Evolutionary conservation across 2,113 vertebrate species (phyloP).

Genomic region (Oncorhynchus keta): DNA sequence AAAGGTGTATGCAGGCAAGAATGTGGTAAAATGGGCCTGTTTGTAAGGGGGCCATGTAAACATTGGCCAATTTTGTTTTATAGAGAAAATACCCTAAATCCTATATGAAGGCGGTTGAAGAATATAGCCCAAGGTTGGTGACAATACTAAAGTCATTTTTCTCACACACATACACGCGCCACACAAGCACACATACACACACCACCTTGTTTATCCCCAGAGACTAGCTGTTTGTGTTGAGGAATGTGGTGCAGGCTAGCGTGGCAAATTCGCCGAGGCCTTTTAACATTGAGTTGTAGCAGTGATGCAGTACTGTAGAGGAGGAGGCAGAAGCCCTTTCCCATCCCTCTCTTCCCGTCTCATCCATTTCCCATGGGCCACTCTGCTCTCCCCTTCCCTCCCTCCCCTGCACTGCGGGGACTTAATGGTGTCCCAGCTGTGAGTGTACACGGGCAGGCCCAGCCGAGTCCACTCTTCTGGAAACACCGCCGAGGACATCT

Average conservation of each 20-base stretch:
- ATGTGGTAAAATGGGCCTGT: too few species aligned
- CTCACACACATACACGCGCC: background rate
- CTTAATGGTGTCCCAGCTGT: conserved; percentile 61
- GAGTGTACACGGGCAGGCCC: conserved; percentile 11
- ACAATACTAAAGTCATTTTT: too few species aligned
- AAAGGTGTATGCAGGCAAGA: too few species aligned
- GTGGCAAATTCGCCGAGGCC: conserved; percentile 5
- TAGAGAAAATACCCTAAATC: too few species aligned
- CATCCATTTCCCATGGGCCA: conserved; percentile 38
- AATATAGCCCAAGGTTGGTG: too few species aligned
- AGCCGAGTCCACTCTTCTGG: conserved; percentile 50
- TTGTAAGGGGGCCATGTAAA: too few species aligned
- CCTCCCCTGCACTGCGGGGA: conserved; percentile 31
- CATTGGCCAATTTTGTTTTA: too few species aligned
- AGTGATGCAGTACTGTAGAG: too few species aligned
- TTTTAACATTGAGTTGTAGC: background rate
- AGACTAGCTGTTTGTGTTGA: conserved; percentile 1
- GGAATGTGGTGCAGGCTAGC: background rate
- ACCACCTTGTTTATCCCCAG: conserved; percentile 7
- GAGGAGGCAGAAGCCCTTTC: background rate
- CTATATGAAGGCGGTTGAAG: too few species aligned
- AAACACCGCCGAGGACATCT: conserved; percentile 33
- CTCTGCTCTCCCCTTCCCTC: background rate
- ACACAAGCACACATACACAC: background rate
- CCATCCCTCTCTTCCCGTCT: conserved; percentile 17